These are phyloP conservation scores for Leucoma salicis DNA, from an alignment of 2,888 invertebrate species.

Conservation along the genomic window DNA sequence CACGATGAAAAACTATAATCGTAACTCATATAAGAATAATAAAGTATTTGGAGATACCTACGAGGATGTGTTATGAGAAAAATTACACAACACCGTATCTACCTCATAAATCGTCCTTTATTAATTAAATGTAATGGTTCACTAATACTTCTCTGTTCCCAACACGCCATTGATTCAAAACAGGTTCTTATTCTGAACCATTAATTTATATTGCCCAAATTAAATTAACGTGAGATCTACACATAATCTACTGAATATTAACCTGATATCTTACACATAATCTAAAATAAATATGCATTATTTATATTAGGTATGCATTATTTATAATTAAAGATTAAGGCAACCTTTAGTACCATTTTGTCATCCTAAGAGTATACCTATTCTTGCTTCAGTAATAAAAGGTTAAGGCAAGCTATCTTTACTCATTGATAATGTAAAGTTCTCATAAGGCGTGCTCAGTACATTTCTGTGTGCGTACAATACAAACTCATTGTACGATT, in stretches of 20 bases:
- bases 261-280: constrained; percentile 38
- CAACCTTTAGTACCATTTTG: constrained; percentile 15
- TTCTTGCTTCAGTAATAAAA: constrained; percentile 10
- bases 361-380: constrained; percentile 7
- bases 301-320: constrained; percentile 27
- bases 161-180: constrained; percentile 55
- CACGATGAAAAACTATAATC: constrained; percentile 48
- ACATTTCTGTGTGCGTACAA: constrained; percentile 52
- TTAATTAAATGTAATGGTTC: constrained; percentile 71
- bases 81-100: constrained; percentile 59
- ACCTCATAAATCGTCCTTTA: constrained; percentile 64
- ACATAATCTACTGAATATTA: constrained; percentile 58
- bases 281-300: constrained; percentile 35
- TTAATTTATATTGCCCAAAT: constrained; percentile 71
- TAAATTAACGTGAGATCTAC: constrained; percentile 63
- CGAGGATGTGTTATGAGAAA: constrained; percentile 55
- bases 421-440: constrained; percentile 28
- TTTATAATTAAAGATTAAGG: constrained; percentile 23
- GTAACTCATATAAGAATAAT: constrained; percentile 59
- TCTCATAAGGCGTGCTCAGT: constrained; percentile 54
- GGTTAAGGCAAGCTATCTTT: constrained; percentile 25
- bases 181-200: constrained; percentile 57
- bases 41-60: constrained; percentile 43
- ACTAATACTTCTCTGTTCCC: constrained; percentile 59
- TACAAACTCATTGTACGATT: constrained; percentile 54